Base-by-base conservation (phyloP, 2,888 invertebrate species). In the Melitaea athalia region DNA sequence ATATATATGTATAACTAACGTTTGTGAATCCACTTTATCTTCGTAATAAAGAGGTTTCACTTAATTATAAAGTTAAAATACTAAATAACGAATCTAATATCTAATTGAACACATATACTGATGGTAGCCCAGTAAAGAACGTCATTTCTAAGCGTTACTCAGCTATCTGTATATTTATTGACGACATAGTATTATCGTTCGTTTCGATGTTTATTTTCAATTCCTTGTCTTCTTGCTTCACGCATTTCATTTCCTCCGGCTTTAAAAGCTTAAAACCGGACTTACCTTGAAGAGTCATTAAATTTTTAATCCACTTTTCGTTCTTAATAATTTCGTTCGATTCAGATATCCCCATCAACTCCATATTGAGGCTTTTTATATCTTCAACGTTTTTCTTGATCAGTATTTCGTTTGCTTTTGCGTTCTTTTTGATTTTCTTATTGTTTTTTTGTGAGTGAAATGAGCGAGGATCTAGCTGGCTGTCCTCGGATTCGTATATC, bases 301-400 rank as follows among this genome's bases (percentile, higher is more conserved):
- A 75, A 15, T 84, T 85, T 24, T 81, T 79, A 7, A 89, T 81
- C 83, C 85, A 86, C 62, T 82, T 85, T 55, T 83, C 75, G 72
- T 88, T 88, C 8, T 75, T 81, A 5, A 89, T 84, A 10, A 75
- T 72, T 8, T 74, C 64, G 6, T 59, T 69, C 5, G 1, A 66
- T 52, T 77, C 74, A 0, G 72, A 70, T 0, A 73, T 70, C 10
- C 73, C 70, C 59, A 61, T 53, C n/a, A 67, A 38, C n/a, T 67
- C 61, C 61, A 67, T 67, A 38, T 67, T 83, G 7, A 86, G 69
- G 7, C 78, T 76, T 64, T 79, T 82, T 2, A 88, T 81, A 43
- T 79, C 78, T 47, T 81, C 69, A 0, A 87, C 72, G 68, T 82
- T 78, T 59, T 80, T 76, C 10, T 75, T 59, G 0, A 84, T 78